Conservation (phyloP, 2,797 vertebrate genomes). For the Lepus oiostolus region DNA sequence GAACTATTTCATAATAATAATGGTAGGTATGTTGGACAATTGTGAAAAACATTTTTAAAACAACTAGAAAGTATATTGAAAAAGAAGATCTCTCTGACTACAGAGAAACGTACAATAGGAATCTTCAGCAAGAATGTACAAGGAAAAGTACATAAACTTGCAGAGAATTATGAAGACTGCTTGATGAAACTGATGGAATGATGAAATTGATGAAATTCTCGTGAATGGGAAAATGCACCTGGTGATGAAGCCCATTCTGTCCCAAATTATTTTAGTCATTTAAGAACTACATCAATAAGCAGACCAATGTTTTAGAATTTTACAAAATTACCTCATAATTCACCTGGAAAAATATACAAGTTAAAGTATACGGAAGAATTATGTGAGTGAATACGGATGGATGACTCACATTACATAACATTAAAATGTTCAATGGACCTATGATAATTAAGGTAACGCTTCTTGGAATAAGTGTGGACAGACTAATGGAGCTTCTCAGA, state of each 20-base stretch:
- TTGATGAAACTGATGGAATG: background rate
- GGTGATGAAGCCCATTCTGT: background rate
- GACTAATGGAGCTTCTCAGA: constrained; percentile 54
- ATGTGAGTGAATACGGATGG: constrained; percentile 60
- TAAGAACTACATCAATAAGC: background rate
- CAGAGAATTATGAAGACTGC: background rate
- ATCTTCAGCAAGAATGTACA: constrained; percentile 16
- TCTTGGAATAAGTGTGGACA: constrained; percentile 65
- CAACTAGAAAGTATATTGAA: background rate
- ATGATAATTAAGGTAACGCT: constrained; percentile 75
- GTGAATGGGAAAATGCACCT: constrained; percentile 13
- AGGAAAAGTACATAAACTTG: background rate
- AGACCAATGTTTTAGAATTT: constrained; percentile 27
- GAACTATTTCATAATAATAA: constrained; percentile 21
- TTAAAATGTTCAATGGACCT: constrained; percentile 77
- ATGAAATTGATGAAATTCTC: background rate
- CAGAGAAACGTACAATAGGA: background rate
- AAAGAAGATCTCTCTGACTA: background rate
- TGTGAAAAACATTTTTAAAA: constrained; percentile 35
- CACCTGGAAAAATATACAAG: constrained; percentile 66
- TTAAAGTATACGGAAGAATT: constrained; percentile 68
- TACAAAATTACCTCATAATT: constrained; percentile 39
- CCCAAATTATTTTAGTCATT: constrained; percentile 49
- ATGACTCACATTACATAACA: constrained; percentile 59
- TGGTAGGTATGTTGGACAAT: background rate